Evolutionary conservation across 1,140 invertebrate genomes (phyloP).

Genomic region (Agrypnia vestita): DNA sequence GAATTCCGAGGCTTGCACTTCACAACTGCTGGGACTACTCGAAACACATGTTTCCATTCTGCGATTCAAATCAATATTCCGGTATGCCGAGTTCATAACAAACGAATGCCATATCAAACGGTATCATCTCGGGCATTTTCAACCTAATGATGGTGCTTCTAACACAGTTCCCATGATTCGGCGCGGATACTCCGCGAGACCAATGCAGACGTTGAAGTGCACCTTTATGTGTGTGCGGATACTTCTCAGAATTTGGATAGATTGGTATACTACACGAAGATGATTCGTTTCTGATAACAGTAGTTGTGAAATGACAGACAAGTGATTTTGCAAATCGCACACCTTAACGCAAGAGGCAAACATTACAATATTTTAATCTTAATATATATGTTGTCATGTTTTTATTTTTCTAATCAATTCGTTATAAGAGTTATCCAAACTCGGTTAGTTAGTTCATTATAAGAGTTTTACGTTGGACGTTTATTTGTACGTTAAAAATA

Average conservation of each 20-base stretch:
- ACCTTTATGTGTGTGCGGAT: not conserved
- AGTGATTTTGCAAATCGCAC: not conserved
- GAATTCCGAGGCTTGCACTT: constrained; percentile 4
- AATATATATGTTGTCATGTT: too few species aligned
- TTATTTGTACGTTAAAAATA: too few species aligned
- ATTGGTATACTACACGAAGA: constrained; percentile 22
- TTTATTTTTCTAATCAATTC: too few species aligned
- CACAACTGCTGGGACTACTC: not conserved
- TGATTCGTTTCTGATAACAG: not conserved
- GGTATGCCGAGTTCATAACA: constrained; percentile 58
- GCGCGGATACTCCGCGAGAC: not conserved
- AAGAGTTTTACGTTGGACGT: too few species aligned
- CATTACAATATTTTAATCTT: too few species aligned
- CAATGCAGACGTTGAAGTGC: not conserved
- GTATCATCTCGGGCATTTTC: constrained; percentile 58
- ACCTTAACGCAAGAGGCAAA: not conserved
- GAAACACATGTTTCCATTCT: constrained; percentile 43
- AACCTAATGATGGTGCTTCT: constrained; percentile 58
- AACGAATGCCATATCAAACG: constrained; percentile 59
- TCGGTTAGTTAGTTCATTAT: too few species aligned
- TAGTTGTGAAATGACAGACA: not conserved
- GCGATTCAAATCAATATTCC: constrained; percentile 51
- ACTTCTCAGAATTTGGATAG: constrained; percentile 16
- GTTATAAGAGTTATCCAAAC: too few species aligned
- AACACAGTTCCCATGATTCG: constrained; percentile 52